Evolutionary conservation across 2,888 invertebrate genomes (phyloP), one percentile per base, ranked within the genome.

Genomic region (Ochlodes sylvanus): DNA sequence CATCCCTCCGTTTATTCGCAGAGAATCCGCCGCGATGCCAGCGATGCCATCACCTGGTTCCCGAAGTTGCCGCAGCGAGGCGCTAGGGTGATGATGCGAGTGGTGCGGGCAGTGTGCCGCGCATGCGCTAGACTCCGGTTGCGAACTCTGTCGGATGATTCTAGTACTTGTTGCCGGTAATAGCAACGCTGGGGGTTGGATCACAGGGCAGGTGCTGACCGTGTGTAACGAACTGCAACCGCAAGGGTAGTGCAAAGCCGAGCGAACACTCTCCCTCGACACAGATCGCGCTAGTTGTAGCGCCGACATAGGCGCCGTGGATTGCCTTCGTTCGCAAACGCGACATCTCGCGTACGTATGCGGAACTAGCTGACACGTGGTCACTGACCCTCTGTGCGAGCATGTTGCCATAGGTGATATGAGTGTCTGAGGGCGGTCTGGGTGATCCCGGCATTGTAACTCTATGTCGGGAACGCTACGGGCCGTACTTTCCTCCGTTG

Each of bases 1-100:
- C 95, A 99, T 98, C 81, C 98, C 98, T 74, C 99, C 99, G 93
- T 98, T 99, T 92, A 99, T 98, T 82, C 98, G 95, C 78, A 99
- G 95, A 69, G 98, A 98, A 92, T 99, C 99, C 62, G 98, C 98
- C 21, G 98, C 99, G 81, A 99, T 99, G 84, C 98, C 98, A 58
- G 98, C 98, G 73, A 99, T 97, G 75, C 97, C 97, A 84, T 98
- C 98, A 72, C 95, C 95, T 56, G 96, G 96, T 93, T 97, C 97
- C 76, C 97, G 95, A 68, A 98, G 94, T 87, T 98, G 98, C 81
- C 98, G 96, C 82, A 98, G 92, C 50, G 98, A 98, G 83, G 97
- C 97, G 91, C 97, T 97, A 73, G 97, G 96, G 77, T 96, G 95
- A 69, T 96, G 94, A 77, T 95, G 95, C 83, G 94, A 93, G 79